These are phyloP conservation scores for Megaptera novaeangliae DNA, from an alignment of 2,113 vertebrate genomes.

Conservation along the genomic window DNA sequence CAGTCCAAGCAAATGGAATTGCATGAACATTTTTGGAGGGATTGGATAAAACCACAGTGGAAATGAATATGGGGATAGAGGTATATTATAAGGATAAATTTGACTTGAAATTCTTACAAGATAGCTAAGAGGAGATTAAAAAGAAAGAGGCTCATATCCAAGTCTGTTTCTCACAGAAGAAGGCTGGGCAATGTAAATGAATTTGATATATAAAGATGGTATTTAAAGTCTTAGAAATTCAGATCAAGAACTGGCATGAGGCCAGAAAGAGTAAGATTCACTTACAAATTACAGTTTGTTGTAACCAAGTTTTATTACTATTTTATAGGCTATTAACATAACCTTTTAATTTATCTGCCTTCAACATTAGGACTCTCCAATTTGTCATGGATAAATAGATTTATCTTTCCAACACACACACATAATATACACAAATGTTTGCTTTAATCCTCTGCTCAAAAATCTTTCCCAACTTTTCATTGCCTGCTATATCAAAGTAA, in stretches of 20 bases:
- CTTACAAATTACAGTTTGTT: neutral
- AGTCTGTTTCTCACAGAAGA: neutral
- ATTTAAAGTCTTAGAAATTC: neutral
- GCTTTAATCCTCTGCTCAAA: neutral
- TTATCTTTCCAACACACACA: neutral
- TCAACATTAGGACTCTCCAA: neutral
- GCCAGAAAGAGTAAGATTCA: neutral
- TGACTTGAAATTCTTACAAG: neutral
- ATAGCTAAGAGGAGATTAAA: neutral
- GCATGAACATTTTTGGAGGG: neutral
- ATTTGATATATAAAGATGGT: neutral
- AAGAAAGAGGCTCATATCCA: neutral
- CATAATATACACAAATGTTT: neutral
- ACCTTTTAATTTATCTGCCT: neutral
- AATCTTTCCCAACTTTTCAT: neutral
- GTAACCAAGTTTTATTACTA: neutral
- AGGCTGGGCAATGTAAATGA: neutral
- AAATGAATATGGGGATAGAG: neutral
- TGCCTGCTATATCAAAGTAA: neutral
- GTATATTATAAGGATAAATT: neutral
- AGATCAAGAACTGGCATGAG: neutral
- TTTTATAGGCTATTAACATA: neutral
- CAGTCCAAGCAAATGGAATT: neutral
- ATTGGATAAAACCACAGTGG: neutral
- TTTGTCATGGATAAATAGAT: neutral